phyloP scores from a whole-genome alignment of 2,113 vertebrate species.

The Trichomycterus rosablanca region DNA sequence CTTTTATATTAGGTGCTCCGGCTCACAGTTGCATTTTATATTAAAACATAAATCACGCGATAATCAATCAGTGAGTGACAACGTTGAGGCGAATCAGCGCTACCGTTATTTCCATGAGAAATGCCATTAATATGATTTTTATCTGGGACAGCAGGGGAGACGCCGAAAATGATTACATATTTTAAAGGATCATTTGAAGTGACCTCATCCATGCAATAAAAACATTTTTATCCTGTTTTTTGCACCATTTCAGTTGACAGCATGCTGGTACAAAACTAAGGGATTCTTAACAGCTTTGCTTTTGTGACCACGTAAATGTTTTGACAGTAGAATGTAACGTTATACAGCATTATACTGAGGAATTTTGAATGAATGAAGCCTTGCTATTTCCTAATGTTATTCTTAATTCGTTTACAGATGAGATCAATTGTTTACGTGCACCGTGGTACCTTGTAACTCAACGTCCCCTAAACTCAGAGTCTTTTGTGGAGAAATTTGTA shows the following conservation, averaged over 20 bases:
- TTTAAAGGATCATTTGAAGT: constrained; percentile 38
- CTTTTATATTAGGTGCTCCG: constrained; percentile 38
- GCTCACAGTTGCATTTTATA: constrained; percentile 41
- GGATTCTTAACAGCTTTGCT: constrained; percentile 4
- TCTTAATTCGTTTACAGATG: too few species aligned
- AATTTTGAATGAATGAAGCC: constrained; percentile 17
- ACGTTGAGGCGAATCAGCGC: constrained; percentile 56
- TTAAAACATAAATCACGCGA: constrained; percentile 64
- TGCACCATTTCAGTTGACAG: background rate
- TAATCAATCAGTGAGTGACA: constrained; percentile 67
- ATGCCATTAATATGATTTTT: constrained; percentile 47
- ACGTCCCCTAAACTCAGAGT: too few species aligned
- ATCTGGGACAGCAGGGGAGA: constrained; percentile 30
- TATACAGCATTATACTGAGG: background rate
- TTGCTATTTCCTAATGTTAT: constrained; percentile 5
- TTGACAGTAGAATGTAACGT: constrained; percentile 15
- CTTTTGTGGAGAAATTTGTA: too few species aligned
- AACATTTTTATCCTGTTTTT: constrained; percentile 2
- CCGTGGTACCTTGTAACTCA: too few species aligned
- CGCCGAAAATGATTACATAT: constrained; percentile 21
- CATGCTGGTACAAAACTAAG: background rate
- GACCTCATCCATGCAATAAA: constrained; percentile 24
- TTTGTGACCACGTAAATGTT: constrained; percentile 9
- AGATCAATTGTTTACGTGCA: too few species aligned
- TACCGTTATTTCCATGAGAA: constrained; percentile 49